A percentile compares a stretch with the other conserved stretches of the same genome.
These are phyloP conservation scores for Coelogynopora nodosa DNA, from an alignment of 2,888 invertebrate species.

Conservation along the genomic window DNA sequence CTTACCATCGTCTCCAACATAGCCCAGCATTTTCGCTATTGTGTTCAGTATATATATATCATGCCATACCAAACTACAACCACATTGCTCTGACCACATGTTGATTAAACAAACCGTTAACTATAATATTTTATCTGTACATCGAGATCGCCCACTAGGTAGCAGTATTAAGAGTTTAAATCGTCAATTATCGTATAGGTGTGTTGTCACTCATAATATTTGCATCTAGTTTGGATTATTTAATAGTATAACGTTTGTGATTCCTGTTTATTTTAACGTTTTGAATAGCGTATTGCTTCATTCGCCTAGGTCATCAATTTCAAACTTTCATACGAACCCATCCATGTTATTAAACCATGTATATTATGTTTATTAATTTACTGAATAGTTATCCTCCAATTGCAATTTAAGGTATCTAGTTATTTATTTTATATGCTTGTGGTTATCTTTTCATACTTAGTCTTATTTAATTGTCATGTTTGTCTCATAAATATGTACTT, in stretches of 20 bases:
- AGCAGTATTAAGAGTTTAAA: background rate
- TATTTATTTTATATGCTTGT: conserved; percentile 17
- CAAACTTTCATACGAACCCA: background rate
- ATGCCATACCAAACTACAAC: too few species aligned
- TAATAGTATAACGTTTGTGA: background rate
- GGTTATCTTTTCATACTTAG: conserved; percentile 11
- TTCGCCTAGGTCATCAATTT: background rate
- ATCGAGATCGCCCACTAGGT: background rate
- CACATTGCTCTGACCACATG: background rate
- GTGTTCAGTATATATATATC: too few species aligned
- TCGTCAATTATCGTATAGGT: background rate
- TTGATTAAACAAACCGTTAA: background rate
- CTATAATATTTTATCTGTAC: background rate
- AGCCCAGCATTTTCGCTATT: too few species aligned
- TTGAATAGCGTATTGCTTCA: background rate
- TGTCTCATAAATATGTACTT: conserved; percentile 5
- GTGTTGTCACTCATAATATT: too few species aligned
- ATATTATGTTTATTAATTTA: conserved; percentile 28
- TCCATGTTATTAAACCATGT: background rate
- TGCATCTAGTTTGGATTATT: background rate
- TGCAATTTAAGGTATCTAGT: conserved; percentile 31
- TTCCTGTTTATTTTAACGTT: background rate
- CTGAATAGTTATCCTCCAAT: background rate
- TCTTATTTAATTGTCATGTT: conserved; percentile 27
- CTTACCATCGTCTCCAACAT: background rate